Percentiles rank a stretch among this genome's conserved stretches.
Evolutionary conservation across 2,113 vertebrate species (phyloP).

Genomic region (Antidorcas marsupialis): DNA sequence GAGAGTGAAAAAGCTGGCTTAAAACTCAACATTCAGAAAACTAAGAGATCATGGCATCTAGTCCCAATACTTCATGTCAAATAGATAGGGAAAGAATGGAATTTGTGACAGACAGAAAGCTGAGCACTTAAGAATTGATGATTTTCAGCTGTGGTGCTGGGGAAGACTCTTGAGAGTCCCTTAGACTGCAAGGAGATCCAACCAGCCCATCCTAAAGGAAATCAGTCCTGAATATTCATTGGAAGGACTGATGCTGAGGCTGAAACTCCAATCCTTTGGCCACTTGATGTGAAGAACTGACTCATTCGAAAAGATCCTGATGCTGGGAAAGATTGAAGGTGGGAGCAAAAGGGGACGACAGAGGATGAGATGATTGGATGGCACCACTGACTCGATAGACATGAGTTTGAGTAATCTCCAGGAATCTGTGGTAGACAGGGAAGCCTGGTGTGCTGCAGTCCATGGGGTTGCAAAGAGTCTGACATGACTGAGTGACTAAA

Average conservation of each 20-base stretch:
- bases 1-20: neutral
- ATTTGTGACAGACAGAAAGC: neutral
- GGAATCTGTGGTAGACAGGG: neutral
- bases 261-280: neutral
- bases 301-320: neutral
- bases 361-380: neutral
- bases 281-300: neutral
- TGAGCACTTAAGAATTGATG: neutral
- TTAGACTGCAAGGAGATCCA: neutral
- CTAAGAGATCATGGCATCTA: neutral
- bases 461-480: neutral
- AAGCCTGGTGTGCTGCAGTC: neutral
- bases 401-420: neutral
- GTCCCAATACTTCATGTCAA: neutral
- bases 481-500: neutral
- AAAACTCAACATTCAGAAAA: neutral
- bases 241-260: neutral
- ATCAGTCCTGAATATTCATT: neutral
- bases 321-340: neutral
- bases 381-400: rapidly evolving
- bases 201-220: neutral
- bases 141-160: neutral
- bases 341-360: rapidly evolving
- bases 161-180: neutral
- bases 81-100: neutral